Evolutionary conservation across 2,888 invertebrate species (phyloP), one percentile per base, ranked within the genome.

Genomic region (Melanotus villosus): DNA sequence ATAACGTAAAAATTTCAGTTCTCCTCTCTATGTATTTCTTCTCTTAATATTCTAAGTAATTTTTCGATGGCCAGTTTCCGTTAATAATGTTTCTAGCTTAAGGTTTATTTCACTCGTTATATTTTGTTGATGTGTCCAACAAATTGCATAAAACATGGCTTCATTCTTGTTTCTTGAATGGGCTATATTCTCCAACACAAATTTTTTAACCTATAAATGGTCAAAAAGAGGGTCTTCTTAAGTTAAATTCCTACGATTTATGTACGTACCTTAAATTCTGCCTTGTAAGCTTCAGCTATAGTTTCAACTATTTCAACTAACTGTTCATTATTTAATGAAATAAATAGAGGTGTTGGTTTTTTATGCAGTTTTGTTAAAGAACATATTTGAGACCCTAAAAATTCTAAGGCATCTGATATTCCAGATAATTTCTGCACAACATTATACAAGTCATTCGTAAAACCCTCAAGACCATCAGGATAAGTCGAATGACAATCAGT

Each of bases 41-140:
- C n/a, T n/a, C n/a, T n/a, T n/a, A n/a, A n/a, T n/a, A 38, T 38
- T 5, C 64, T 71, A 75, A 9, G 43, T 72, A 47, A 80, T 78
- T 72, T 76, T 78, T 65, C 82, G 77, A 65, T 84, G 85, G 3
- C 84, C 84, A 21, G 84, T 84, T 79, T 85, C 85, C 6, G 80
- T 75, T 58, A 85, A 74, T 65, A 85, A 75, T 43, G 77, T 75
- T 75, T 85, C 84, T 52, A 85, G 71, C 73, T 82, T 79, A 2
- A 82, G 68, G 64, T 73, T 76, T 23, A 82, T 75, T 23, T 75
- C 66, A 52, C 74, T 71, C n/a, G 77, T 80, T 38, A 88, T 80
- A 74, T 85, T 81, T 10, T 83, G 80, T 74, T 87, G 86, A 75
- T 86, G 85, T 1, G 84, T 80, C 87, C 87, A 88, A 43, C 82